phyloP scores from a whole-genome alignment of 2,113 vertebrate species.

The Dicaeum eximium region DNA sequence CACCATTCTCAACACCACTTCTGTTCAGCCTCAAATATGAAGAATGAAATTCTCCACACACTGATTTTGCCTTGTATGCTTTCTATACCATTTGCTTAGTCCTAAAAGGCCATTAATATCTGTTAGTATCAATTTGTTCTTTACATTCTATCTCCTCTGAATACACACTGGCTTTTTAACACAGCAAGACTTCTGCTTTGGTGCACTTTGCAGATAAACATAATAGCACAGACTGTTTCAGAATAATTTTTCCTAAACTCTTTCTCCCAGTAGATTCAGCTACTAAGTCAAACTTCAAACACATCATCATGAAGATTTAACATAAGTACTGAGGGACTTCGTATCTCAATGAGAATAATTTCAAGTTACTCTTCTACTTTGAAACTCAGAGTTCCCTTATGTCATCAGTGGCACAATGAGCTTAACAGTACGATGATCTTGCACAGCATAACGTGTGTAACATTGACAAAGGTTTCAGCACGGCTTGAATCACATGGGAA shows the following conservation, averaged over 20 bases:
- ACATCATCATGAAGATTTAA: neutral
- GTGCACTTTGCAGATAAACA: neutral
- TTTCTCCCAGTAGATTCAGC: neutral
- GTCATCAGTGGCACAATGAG: neutral
- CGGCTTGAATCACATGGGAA: neutral
- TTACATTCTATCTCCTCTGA: neutral
- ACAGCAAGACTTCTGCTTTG: neutral
- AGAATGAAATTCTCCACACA: neutral
- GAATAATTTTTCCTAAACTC: neutral
- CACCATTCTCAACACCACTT: neutral
- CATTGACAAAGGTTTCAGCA: neutral
- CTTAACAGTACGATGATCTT: neutral
- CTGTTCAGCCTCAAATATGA: neutral
- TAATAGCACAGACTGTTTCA: neutral
- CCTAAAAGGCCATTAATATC: neutral
- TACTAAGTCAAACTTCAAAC: neutral
- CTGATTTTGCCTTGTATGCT: neutral
- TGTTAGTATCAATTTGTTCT: neutral
- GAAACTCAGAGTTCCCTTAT: neutral
- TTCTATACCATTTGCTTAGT: neutral
- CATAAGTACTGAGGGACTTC: accelerated
- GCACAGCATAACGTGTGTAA: accelerated
- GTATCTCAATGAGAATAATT: neutral
- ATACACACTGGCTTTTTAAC: neutral
- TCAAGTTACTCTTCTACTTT: neutral